Evolutionary conservation across 2,797 vertebrate genomes (phyloP), one percentile per base, ranked within the genome.

Genomic region (Coccyzus lansbergi): DNA sequence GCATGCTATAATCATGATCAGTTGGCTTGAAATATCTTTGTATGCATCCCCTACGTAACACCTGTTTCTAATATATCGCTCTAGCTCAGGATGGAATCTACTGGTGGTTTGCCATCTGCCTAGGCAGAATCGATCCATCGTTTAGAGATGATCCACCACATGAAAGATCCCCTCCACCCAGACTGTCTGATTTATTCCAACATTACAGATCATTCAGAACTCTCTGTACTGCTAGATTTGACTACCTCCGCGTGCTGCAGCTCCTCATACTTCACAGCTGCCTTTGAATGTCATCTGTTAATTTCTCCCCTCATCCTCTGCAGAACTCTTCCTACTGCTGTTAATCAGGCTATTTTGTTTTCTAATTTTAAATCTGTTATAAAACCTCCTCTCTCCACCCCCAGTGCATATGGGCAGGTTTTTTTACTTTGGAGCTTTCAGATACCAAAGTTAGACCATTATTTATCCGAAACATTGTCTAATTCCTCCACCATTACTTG

Each of bases 321-420:
- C 83, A 97, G 92, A 94, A 95, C 85, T 96, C 93, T 94, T 96
- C 92, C 95, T 96, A 97, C 95, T 97, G 92, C 94, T 97, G 96
- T 96, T 97, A 96, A 97, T 95, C 94, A 97, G 92, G 92, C 94
- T 93, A 95, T 96, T 96, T 97, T 96, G 94, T 97, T 94, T 97
- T 96, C 95, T 96, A 97, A 96, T 97, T 97, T 97, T 97, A 97
- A 97, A 97, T 95, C 94, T 91, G 97, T 97, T 97, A 97, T 94
- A 95, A 96, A 97, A 96, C 90, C 89, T 94, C 95, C 95, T 90
- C 91, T 94, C 92, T 97, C 96, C 95, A 94, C 95, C 95, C 96
- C 92, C 97, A 96, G 81, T 92, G 93, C 96, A 96, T 96, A 97
- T 97, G 97, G 93, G 90, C 89, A 96, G 94, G 90, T 95, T 95